Percentiles rank a stretch among this genome's conserved stretches.
These are phyloP conservation scores for Drosophila austrosaltans DNA, from an alignment of 2,888 invertebrate genomes.

Conservation along the genomic window DNA sequence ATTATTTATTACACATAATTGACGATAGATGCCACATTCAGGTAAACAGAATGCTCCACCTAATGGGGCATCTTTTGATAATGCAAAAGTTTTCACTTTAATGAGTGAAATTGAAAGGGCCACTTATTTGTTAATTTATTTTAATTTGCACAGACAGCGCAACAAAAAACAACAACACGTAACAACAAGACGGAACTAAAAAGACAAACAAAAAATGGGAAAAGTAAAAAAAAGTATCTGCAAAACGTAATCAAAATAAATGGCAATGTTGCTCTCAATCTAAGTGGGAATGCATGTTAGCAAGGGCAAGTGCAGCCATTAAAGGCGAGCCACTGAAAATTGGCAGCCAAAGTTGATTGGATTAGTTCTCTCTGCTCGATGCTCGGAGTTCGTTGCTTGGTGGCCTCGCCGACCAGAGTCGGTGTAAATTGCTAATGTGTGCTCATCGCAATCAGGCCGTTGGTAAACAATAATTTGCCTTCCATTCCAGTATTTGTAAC, in stretches of 20 bases:
- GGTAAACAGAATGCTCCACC: constrained; percentile 32
- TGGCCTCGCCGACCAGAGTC: constrained; percentile 8
- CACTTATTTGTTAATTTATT: constrained; percentile 55
- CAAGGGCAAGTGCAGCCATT: constrained; percentile 48
- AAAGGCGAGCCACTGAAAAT: constrained; percentile 36
- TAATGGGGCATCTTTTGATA: constrained; percentile 2
- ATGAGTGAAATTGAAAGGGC: constrained; percentile 20
- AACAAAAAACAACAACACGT: background rate
- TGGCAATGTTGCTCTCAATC: constrained; percentile 41
- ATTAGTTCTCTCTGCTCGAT: constrained; percentile 40
- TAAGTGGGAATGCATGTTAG: constrained; percentile 46
- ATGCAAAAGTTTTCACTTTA: constrained; percentile 24
- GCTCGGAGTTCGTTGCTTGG: background rate
- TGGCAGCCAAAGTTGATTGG: constrained; percentile 50
- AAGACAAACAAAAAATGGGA: background rate
- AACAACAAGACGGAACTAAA: background rate
- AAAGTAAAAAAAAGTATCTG: background rate
- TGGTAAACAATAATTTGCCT: constrained; percentile 47
- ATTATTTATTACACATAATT: constrained; percentile 74
- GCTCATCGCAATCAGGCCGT: constrained; percentile 26
- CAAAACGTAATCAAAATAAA: constrained; percentile 52
- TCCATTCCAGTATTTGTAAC: background rate
- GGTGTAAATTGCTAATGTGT: constrained; percentile 22
- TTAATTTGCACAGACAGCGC: constrained; percentile 45
- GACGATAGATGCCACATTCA: constrained; percentile 51